Percentiles rank a stretch among this genome's conserved stretches.
phyloP scores from a whole-genome alignment of 2,797 vertebrate species.

The Arctocebus calabarensis region DNA sequence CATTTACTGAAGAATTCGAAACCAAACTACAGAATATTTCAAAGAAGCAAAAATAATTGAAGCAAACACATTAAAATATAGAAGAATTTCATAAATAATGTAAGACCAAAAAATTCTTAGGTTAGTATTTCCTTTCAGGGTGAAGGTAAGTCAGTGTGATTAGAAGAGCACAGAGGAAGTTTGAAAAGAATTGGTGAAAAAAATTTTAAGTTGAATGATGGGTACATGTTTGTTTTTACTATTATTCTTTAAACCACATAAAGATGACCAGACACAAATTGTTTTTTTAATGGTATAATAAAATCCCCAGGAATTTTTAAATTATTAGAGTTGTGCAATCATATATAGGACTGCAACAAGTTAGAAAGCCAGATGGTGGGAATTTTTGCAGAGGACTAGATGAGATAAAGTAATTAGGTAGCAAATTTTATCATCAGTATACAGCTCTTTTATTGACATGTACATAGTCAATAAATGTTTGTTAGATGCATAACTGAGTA shows the following conservation, averaged over 20 bases:
- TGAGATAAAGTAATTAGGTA: not conserved
- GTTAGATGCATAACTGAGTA: not conserved
- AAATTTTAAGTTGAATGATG: not conserved
- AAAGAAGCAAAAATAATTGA: not conserved
- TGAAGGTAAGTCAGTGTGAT: not conserved
- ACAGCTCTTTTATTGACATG: not conserved
- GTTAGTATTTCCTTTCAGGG: not conserved
- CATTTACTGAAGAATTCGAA: not conserved
- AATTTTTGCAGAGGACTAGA: not conserved
- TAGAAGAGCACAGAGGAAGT: not conserved
- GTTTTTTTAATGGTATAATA: not conserved
- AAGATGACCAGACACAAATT: not conserved
- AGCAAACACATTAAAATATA: not conserved
- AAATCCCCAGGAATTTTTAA: slow-evolving; percentile 26
- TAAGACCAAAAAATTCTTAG: not conserved
- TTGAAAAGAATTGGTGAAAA: not conserved
- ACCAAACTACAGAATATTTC: not conserved
- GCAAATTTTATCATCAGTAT: not conserved
- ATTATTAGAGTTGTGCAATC: not conserved
- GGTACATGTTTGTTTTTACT: not conserved
- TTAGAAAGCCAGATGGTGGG: slow-evolving; percentile 7
- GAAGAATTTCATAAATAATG: not conserved
- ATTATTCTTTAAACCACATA: not conserved
- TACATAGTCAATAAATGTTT: slow-evolving; percentile 7
- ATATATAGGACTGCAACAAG: not conserved